Conservation (phyloP, 2,113 vertebrate species). For the Spizaetus ornatus region DNA sequence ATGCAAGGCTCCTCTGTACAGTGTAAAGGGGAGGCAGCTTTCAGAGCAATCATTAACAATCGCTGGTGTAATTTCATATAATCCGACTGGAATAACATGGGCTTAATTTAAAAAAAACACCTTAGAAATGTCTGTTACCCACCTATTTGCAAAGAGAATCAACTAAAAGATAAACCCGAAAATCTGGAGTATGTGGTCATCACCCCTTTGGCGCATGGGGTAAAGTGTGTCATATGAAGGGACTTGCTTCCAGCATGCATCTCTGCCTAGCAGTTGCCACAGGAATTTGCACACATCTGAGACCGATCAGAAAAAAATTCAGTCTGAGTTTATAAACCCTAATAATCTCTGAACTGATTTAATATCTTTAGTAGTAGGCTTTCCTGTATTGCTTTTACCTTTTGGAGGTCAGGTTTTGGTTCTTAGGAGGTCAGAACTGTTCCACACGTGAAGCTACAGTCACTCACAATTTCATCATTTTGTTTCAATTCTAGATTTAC, state of each 20-base stretch:
- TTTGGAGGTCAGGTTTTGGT: slow-evolving; percentile 24
- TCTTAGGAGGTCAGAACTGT: slow-evolving; percentile 20
- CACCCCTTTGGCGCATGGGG: rapidly evolving
- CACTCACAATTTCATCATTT: neutral
- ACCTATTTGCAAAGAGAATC: neutral
- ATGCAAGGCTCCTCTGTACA: neutral
- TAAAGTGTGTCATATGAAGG: neutral
- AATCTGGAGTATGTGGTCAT: neutral
- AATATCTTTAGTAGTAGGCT: slow-evolving; percentile 40
- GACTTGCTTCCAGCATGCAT: neutral
- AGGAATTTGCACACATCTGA: slow-evolving; percentile 22
- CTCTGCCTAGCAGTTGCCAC: neutral
- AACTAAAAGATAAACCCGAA: neutral
- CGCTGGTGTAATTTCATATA: neutral
- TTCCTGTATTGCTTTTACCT: slow-evolving; percentile 47
- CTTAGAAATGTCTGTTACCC: neutral
- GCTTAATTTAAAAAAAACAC: neutral
- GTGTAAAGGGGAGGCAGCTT: neutral
- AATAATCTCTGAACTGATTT: slow-evolving; percentile 48
- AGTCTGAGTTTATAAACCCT: slow-evolving; percentile 17
- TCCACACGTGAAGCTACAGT: neutral
- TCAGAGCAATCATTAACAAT: neutral
- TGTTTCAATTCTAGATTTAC: slow-evolving; percentile 29
- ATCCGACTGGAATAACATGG: rapidly evolving
- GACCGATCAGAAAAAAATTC: slow-evolving; percentile 8